A percentile compares a stretch with the other conserved stretches of the same genome.
phyloP scores from a whole-genome alignment of 2,797 vertebrate species.

The Hapalemur alaotrensis region DNA sequence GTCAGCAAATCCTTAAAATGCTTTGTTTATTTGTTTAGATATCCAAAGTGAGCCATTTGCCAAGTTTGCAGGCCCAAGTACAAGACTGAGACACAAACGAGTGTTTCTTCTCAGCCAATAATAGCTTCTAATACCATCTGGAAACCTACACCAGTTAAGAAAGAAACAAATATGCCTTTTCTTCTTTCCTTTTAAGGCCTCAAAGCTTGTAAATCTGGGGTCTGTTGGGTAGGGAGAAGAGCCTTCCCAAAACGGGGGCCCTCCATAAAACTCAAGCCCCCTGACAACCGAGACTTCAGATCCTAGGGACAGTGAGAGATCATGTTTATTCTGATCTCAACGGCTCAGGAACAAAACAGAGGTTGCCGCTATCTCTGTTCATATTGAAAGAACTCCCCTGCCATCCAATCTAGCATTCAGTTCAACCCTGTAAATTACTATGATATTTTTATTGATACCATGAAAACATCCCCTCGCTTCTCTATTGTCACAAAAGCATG shows the following conservation, averaged over 20 bases:
- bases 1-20: constrained; percentile 68
- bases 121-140: constrained; percentile 67
- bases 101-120: constrained; percentile 71
- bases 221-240: constrained; percentile 4
- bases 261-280: constrained; percentile 32
- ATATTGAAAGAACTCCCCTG: neutral
- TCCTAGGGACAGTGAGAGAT: constrained; percentile 15
- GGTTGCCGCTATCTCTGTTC: constrained; percentile 9
- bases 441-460: constrained; percentile 71
- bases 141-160: constrained; percentile 49
- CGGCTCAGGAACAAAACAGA: neutral
- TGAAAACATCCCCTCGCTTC: constrained; percentile 51
- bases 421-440: constrained; percentile 67
- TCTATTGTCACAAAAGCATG: constrained; percentile 71
- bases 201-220: constrained; percentile 62
- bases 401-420: constrained; percentile 30
- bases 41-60: constrained; percentile 51
- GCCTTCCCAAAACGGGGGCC: constrained; percentile 25
- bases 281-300: constrained; percentile 32
- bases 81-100: constrained; percentile 53
- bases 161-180: constrained; percentile 60
- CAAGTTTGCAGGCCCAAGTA: constrained; percentile 46
- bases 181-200: constrained; percentile 46
- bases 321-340: constrained; percentile 42
- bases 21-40: constrained; percentile 69